Base-by-base conservation (phyloP, 2,113 vertebrate genomes). In the Prolemur simus region DNA sequence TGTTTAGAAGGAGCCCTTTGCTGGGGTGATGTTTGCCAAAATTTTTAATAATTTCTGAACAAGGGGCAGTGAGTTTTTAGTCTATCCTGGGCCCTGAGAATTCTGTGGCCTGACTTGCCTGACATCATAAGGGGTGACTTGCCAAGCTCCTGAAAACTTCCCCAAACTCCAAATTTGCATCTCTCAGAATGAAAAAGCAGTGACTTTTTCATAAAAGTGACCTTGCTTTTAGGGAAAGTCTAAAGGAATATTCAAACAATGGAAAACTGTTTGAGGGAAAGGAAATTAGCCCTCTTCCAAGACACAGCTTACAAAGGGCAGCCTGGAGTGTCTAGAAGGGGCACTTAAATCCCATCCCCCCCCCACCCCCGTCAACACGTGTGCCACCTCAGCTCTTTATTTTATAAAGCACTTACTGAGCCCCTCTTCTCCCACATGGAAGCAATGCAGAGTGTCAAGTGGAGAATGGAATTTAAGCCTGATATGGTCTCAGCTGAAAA, bases 291-390 rank as follows among this genome's bases (percentile, higher is more conserved):
- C 15, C 9, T 29, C 34, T 34, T 32, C 56, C 3, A 21, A 87
- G 92, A 37, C 11, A 1, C 27, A 27, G 39, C 15, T 27, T 21
- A 13, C 23, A 82, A n/a, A 52, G 5, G 68, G 21, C 14, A 32
- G 27, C 60, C 12, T 4, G 49, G 21, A n/a, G 66, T 12, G 0
- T 32, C 18, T 45, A 2, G 1, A 37, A 56, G 39, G 39, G 25
- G 13, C 34, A 4, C 39, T 9, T 2, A 32, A 21, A 12, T 1
- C 23, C n/a, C 18, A 9, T 1, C 81, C 47, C 15, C 8, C 8
- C 27, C 45, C 45, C 8, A 21, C 45, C 45, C n/a, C 13, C 0
- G 0, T 21, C 15, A 12, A 27, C 15, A 47, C 0, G 3, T 9
- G n/a, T 29, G 17, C 4, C 17, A 12, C 3, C 18, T 39, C 3